Base-by-base conservation (phyloP, 2,113 vertebrate genomes). In the Petroica traversi region DNA sequence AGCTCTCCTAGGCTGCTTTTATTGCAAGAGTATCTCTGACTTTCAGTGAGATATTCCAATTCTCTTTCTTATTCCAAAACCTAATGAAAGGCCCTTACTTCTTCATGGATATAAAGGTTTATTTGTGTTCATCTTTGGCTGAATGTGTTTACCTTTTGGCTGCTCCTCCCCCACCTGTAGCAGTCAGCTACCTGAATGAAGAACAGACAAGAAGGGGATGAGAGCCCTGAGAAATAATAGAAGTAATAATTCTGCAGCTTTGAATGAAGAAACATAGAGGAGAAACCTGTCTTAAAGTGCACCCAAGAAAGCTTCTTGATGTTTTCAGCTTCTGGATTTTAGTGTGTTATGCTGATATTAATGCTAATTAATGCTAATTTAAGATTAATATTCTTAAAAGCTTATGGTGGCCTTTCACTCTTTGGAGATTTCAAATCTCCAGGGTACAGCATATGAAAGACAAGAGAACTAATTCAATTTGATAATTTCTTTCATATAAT, bases 311-410 rank as follows among this genome's bases (percentile, higher is more conserved):
- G 22, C 40, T 92, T 89, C 45, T 69, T 57, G 17, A 55, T 63
- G n/a, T 81, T 92, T 9, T 24, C 36, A 78, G 33, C 36, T 86
- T 57, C 29, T 87, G 49, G n/a, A 85, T 91, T 84, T 66, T 9
- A 55, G 4, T 55, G 8, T 41, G 18, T 48, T 79, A 93, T 87
- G 48, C 13, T 87, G 54, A 62, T 54, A 34, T 11, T 79, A 83
- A 79, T 86, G 43, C 22, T 80, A 92, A 91, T 91, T 91, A 91
- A 85, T 89, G 31, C 24, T 63, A 93, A 85, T 76, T 79, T 85
- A 73, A 3, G 8, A 17, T 55, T 14, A 59, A 59, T 54, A 11
- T 86, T 55, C 19, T 89, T 92, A 75, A 94, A 85, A 85, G n/a
- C 36, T 84, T 49, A 17, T 49, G 15, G 8, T 24, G 48, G n/a